Base-by-base conservation (phyloP, 2,113 vertebrate genomes). In the Polypterus senegalus region DNA sequence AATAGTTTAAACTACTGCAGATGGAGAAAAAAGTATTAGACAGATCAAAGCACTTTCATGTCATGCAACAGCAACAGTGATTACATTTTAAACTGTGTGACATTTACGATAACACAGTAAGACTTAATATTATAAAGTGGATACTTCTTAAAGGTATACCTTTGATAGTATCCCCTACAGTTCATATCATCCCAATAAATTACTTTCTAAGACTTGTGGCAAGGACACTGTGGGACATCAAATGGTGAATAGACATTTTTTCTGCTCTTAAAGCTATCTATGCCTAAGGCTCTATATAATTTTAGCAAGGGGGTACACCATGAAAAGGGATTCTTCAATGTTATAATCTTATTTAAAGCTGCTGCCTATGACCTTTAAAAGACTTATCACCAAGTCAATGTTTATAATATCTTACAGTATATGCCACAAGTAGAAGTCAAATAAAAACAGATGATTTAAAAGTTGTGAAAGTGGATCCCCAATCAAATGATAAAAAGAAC, bases 11-110 rank as follows among this genome's bases (percentile, higher is more conserved):
- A 27, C 27, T 6, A 9, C 8, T 57, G 27, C 2, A 45, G 56
- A 57, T 45, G 27, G 46, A 7, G 11, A 57, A 57, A 44, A 45
- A 44, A 57, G n/a, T 27, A 55, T 55, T 55, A 5, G 43, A 9
- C 54, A 55, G 54, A 57, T 57, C 56, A 57, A 57, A 57, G 56
- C 56, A 11, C 27, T 45, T 57, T 57, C 46, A 45, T 57, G 56
- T 57, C 27, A 57, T 11, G 56, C 27, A 57, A 7, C 27, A 27
- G 27, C 5, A 7, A 57, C 56, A 57, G 10, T 44, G 56, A 57
- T 57, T 11, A 57, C 56, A 57, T 57, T 57, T 57, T 57, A 57
- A 57, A 57, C 46, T 44, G 56, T 57, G 56, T 57, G 56, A 57
- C 56, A 57, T 57, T 57, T 57, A 57, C 56, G 27, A 57, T 57